These are phyloP conservation scores for Brachyalestes nurse DNA, from an alignment of 2,797 vertebrate species.

Conservation along the genomic window DNA sequence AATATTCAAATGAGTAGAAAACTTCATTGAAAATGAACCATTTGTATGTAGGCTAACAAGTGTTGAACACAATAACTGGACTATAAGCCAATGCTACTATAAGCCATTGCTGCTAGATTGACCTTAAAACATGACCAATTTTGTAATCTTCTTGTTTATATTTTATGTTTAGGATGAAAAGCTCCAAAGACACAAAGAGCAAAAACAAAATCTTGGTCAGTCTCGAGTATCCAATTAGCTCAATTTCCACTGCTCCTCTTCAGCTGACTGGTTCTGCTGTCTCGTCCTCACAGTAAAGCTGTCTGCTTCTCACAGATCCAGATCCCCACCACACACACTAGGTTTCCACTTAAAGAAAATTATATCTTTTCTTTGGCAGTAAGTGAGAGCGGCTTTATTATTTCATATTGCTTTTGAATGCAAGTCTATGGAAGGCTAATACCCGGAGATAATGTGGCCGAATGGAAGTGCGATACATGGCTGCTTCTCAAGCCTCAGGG, in stretches of 20 bases:
- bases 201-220: conserved; percentile 7
- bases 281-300: conserved; percentile 8
- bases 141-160: not conserved
- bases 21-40: not conserved
- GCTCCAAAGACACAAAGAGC: not conserved
- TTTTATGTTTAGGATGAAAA: conserved; percentile 3
- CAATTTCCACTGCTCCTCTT: not conserved
- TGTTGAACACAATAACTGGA: not conserved
- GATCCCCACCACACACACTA: not conserved
- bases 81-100: not conserved
- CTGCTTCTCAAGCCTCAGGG: conserved; percentile 14
- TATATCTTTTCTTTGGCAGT: conserved; percentile 7
- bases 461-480: conserved; percentile 10
- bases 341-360: conserved; percentile 21
- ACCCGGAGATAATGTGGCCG: conserved; percentile 23
- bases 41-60: not conserved
- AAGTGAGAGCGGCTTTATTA: conserved; percentile 12
- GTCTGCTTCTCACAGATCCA: conserved; percentile 10
- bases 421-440: conserved; percentile 13
- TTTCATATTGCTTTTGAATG: conserved; percentile 4
- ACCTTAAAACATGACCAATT: too few relatives aligned
- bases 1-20: not conserved
- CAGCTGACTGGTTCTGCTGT: conserved; percentile 11
- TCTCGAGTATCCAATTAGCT: conserved; percentile 4
- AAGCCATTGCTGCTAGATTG: not conserved